Conservation (phyloP, 2,797 vertebrate genomes). For the Streptopelia turtur region DNA sequence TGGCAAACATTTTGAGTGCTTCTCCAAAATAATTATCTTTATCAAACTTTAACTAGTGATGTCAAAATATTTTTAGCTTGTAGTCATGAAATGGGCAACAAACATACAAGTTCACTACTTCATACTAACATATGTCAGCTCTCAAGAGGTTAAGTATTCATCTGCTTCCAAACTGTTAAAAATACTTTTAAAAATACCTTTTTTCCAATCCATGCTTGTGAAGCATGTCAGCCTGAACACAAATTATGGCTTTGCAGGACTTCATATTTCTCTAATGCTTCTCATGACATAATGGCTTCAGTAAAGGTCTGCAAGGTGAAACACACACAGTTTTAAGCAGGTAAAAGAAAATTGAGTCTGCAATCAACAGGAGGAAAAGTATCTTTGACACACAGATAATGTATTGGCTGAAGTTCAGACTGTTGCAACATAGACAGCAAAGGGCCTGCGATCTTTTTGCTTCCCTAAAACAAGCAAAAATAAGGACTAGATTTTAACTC, state of each 20-base stretch:
- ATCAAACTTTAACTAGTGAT: neutral
- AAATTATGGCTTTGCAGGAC: neutral
- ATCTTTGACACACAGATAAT: neutral
- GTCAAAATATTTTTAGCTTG: conserved; percentile 40
- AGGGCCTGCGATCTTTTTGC: neutral
- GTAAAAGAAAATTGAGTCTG: neutral
- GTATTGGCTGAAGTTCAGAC: neutral
- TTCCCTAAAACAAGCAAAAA: neutral
- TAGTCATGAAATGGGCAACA: conserved; percentile 7
- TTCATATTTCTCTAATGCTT: neutral
- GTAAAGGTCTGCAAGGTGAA: neutral
- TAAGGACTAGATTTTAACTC: neutral
- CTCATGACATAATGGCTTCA: neutral
- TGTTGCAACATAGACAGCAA: neutral
- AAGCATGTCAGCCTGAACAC: neutral
- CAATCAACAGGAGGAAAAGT: neutral
- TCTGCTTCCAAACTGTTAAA: neutral
- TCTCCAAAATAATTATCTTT: neutral
- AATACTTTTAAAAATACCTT: neutral
- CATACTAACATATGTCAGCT: neutral
- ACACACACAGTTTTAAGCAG: neutral
- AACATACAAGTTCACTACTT: neutral
- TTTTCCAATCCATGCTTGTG: neutral
- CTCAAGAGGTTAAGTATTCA: neutral
- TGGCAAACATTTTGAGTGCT: neutral